Evolutionary conservation across 2,888 invertebrate genomes (phyloP).

Genomic region (Drosophila suboccidentalis): DNA sequence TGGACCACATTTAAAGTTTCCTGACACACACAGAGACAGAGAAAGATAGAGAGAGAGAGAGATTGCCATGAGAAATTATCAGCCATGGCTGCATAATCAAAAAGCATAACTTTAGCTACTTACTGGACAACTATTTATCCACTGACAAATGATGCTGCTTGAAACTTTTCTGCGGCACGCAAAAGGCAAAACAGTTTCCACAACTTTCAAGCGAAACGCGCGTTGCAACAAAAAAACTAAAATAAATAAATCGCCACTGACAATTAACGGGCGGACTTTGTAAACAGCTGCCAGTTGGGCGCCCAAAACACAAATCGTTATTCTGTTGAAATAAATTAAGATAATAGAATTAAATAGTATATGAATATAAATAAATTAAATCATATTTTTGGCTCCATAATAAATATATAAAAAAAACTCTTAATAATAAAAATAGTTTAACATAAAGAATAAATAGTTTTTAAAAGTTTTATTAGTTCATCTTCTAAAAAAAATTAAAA

Average conservation of each 20-base stretch:
- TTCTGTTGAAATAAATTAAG: too few species aligned
- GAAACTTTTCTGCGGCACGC: conserved; percentile 66
- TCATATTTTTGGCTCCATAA: too few species aligned
- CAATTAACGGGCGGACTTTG: conserved; percentile 3
- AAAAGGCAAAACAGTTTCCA: conserved; percentile 78
- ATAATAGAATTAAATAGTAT: too few species aligned
- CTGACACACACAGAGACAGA: conserved; percentile 34
- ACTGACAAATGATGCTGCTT: conserved; percentile 80
- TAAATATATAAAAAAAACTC: too few species aligned
- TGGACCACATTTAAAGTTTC: conserved; percentile 56
- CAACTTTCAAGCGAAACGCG: conserved; percentile 64
- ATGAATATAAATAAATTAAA: too few species aligned
- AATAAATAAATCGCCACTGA: conserved; percentile 44
- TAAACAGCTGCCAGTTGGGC: not conserved
- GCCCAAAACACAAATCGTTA: not conserved
- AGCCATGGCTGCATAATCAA: conserved; percentile 69
- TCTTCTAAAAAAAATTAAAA: too few species aligned
- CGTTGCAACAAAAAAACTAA: conserved; percentile 26
- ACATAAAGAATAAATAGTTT: too few species aligned
- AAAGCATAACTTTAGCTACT: conserved; percentile 79
- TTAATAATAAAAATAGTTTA: too few species aligned
- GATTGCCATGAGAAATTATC: conserved; percentile 73
- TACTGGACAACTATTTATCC: conserved; percentile 79
- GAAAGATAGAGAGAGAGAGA: not conserved
- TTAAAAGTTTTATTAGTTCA: too few species aligned